Conservation (phyloP, 2,888 invertebrate genomes). For the Aricia artaxerxes region DNA sequence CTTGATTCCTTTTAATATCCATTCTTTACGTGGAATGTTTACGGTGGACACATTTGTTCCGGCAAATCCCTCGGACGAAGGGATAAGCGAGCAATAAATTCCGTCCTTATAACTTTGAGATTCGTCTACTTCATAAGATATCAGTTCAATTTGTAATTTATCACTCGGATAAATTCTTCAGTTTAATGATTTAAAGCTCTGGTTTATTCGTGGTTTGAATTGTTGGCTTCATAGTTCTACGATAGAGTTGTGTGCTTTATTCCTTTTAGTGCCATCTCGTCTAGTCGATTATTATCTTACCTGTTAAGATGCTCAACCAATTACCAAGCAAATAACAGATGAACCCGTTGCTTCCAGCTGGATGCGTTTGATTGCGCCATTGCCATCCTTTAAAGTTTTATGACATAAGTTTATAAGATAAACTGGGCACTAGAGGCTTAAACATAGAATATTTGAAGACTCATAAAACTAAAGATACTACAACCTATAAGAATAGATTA, state of each 20-base stretch:
- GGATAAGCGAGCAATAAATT: conserved; percentile 19
- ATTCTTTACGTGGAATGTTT: conserved; percentile 2
- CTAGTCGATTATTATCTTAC: background rate
- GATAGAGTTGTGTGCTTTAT: background rate
- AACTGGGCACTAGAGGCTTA: too few relatives aligned
- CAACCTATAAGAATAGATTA: background rate
- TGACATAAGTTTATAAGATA: too few relatives aligned
- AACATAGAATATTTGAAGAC: too few relatives aligned
- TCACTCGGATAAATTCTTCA: background rate
- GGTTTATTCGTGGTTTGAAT: background rate
- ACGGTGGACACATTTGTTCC: conserved; percentile 3
- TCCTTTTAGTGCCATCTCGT: background rate
- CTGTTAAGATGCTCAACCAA: background rate
- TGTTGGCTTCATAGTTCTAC: background rate
- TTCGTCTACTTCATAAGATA: background rate
- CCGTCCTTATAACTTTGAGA: background rate
- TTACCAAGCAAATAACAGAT: background rate
- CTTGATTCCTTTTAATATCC: background rate
- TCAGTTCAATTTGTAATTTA: conserved; percentile 7
- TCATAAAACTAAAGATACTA: background rate
- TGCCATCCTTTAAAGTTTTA: background rate
- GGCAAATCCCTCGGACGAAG: conserved; percentile 6
- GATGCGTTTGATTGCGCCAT: background rate
- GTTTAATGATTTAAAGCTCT: background rate
- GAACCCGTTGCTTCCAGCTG: background rate